phyloP scores from a whole-genome alignment of 2,797 vertebrate species.

The Lutjanus argentimaculatus region DNA sequence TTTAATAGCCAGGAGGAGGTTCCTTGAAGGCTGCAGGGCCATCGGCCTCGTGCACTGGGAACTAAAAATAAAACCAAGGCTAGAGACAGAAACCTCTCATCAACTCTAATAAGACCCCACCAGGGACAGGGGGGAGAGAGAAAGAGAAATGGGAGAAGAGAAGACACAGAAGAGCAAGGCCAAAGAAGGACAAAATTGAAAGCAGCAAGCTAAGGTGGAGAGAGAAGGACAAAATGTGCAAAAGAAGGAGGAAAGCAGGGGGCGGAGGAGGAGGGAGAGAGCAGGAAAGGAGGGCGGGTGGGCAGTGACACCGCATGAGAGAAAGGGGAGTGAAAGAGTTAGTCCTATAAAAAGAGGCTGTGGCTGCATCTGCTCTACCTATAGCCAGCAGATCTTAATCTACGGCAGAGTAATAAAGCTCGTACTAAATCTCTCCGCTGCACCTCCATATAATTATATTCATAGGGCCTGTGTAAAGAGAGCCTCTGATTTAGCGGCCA shows the following conservation, averaged over 20 bases:
- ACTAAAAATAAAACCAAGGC: constrained; percentile 84
- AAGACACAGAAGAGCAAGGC: constrained; percentile 69
- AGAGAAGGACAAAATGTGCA: constrained; percentile 69
- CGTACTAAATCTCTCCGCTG: constrained; percentile 79
- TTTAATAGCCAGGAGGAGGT: constrained; percentile 60
- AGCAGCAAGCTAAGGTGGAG: constrained; percentile 50
- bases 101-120: constrained; percentile 80
- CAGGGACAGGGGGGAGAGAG: constrained; percentile 61
- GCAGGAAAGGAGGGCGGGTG: constrained; percentile 28
- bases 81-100: constrained; percentile 80
- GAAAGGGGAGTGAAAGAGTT: constrained; percentile 46
- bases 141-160: constrained; percentile 37
- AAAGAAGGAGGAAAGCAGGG: constrained; percentile 39
- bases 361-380: constrained; percentile 77
- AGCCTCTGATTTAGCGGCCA: constrained; percentile 67
- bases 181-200: constrained; percentile 75
- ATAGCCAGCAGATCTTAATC: constrained; percentile 83
- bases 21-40: constrained; percentile 73
- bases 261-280: constrained; percentile 22
- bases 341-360: constrained; percentile 66
- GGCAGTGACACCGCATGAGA: constrained; percentile 46
- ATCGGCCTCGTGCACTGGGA: constrained; percentile 65
- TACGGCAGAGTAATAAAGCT: constrained; percentile 79
- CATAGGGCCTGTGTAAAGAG: constrained; percentile 77
- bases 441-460: constrained; percentile 83